These are phyloP conservation scores for Pristionchus maxplancki DNA, from an alignment of 2,888 invertebrate genomes.

Conservation along the genomic window DNA sequence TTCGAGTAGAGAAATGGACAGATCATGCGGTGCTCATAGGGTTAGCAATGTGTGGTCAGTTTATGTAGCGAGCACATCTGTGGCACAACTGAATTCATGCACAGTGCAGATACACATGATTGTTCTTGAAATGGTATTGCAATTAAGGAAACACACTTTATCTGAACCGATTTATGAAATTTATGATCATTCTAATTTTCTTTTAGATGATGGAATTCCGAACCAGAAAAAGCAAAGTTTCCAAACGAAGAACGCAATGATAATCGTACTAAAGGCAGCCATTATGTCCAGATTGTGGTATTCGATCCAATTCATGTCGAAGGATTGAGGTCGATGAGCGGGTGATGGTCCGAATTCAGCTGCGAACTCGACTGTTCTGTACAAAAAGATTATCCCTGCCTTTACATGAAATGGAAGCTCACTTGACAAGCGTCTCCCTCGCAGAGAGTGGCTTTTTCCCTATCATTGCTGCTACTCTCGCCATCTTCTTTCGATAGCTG, in stretches of 20 bases:
- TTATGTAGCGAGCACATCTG: not conserved
- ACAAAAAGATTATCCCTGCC: not conserved
- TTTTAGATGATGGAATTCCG: not conserved
- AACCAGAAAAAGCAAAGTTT: not conserved
- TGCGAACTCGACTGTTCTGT: constrained; percentile 23
- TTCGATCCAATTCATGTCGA: constrained; percentile 30
- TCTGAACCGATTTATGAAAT: not conserved
- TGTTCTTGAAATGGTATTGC: no score
- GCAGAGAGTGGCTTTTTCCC: not conserved
- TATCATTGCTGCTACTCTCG: not conserved
- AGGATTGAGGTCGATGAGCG: not conserved
- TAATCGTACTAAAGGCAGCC: not conserved
- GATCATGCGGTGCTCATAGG: not conserved
- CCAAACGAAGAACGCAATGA: not conserved
- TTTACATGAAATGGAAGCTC: not conserved
- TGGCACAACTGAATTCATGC: not conserved
- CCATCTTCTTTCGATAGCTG: not conserved
- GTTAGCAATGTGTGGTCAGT: not conserved
- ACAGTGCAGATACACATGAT: no score
- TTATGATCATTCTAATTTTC: not conserved
- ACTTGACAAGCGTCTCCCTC: not conserved
- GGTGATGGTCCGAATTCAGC: constrained; percentile 16
- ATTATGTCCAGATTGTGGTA: not conserved
- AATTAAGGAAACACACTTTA: no score
- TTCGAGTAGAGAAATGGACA: not conserved